Evolutionary conservation across 2,888 invertebrate genomes (phyloP).

Genomic region (Microchrysa polita): DNA sequence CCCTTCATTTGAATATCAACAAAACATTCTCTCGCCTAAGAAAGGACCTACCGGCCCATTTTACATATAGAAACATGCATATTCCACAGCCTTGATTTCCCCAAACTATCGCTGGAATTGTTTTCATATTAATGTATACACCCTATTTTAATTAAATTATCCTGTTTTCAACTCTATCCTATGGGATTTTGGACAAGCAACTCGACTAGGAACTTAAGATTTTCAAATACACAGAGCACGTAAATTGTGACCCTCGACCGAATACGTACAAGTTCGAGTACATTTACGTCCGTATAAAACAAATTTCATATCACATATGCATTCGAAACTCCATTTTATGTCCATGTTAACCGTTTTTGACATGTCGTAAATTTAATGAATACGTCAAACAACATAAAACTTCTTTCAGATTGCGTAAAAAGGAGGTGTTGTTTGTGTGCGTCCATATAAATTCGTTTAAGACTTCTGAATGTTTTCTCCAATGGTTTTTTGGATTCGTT

Average conservation of each 20-base stretch:
- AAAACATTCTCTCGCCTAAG: too few species aligned
- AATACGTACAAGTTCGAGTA: neutral
- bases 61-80: too few species aligned
- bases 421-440: conserved; percentile 41
- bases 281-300: too few species aligned
- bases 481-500: neutral
- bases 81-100: too few species aligned
- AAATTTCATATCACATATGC: too few species aligned
- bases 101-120: conserved; percentile 6
- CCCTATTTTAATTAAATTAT: conserved; percentile 43
- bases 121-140: conserved; percentile 36
- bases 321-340: conserved; percentile 31
- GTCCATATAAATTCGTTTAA: conserved; percentile 26
- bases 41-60: too few species aligned
- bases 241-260: neutral
- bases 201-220: conserved; percentile 16
- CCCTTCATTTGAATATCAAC: too few species aligned
- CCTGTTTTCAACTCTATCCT: conserved; percentile 33
- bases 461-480: neutral
- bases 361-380: conserved; percentile 51
- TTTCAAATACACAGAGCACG: neutral
- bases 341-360: conserved; percentile 44
- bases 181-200: conserved; percentile 8
- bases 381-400: conserved; percentile 46
- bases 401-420: conserved; percentile 23